Evolutionary conservation across 2,113 vertebrate genomes (phyloP), one percentile per base, ranked within the genome.

Genomic region (Falco punctatus): DNA sequence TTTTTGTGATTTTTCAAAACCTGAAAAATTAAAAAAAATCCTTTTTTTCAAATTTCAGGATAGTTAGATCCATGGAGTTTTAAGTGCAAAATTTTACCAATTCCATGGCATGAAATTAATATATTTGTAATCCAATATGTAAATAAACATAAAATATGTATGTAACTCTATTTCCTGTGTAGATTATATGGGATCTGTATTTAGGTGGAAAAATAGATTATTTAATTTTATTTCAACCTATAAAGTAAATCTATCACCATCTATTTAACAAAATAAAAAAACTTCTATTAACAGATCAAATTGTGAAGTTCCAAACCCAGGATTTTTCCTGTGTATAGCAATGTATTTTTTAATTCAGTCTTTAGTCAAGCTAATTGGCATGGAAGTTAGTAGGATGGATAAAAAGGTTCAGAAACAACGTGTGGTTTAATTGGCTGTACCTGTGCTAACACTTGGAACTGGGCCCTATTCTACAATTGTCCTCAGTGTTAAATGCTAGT

Each of bases 281-380:
- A 38, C 32, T 46, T 74, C 40, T 35, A 66, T 64, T 38, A 52
- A 20, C 7, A 59, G 10, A 15, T 93, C 30, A 65, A 44, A 79
- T 40, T 72, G 22, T 54, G 70, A 40, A 70, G 20, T 7, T 85
- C 14, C 30, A 64, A 71, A 62, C 0, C 0, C 2, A 44, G 11
- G 18, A 17, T 72, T 88, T 79, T 71, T 82, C 19, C 40, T 42
- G 5, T 55, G 15, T 3, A 13, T 40, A 48, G 2, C 9, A 54
- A 21, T 54, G 4, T 38, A 59, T 62, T 77, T 48, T 35, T 49
- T 16, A 3, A 14, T 67, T 48, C 59, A 23, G 12, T 79, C 21
- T 75, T 92, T 80, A 61, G 52, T 90, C 27, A 49, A 33, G 3
- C 12, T 40, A 30, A 2, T 40, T 33, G 26, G 4, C 27, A n/a